Evolutionary conservation across 2,113 vertebrate genomes (phyloP).

Genomic region (Lophotis ruficrista): DNA sequence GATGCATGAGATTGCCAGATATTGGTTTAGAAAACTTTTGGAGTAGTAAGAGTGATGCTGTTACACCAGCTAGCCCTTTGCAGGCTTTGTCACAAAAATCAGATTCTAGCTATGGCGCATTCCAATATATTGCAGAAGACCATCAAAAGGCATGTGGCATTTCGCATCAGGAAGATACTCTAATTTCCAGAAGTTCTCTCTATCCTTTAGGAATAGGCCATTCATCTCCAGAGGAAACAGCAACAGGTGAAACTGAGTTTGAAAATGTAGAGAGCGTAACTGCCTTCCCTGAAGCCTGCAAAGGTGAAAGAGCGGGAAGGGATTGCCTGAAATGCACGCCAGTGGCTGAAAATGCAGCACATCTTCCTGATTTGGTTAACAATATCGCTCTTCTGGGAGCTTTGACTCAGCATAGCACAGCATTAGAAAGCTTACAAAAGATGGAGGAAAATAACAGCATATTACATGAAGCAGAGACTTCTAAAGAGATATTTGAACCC

Average conservation of each 20-base stretch:
- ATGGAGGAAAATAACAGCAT: background rate
- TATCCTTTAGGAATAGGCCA: background rate
- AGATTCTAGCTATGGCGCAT: background rate
- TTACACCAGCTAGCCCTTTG: background rate
- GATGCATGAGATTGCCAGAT: background rate
- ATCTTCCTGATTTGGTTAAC: constrained; percentile 15
- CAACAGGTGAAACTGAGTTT: background rate
- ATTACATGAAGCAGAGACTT: background rate
- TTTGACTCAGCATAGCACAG: constrained; percentile 69
- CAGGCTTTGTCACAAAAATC: background rate
- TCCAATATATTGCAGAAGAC: background rate
- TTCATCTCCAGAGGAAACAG: background rate
- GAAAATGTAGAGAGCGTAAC: background rate
- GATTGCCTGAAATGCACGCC: background rate
- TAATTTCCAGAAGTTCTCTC: background rate
- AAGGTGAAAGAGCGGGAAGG: background rate
- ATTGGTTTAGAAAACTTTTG: background rate
- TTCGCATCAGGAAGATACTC: background rate
- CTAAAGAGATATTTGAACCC: background rate
- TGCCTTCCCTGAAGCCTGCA: background rate
- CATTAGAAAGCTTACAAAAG: constrained; percentile 73
- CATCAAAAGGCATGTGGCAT: background rate
- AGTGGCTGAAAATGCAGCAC: constrained; percentile 1
- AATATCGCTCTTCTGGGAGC: constrained; percentile 65
- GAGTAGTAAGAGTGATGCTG: background rate